Conservation (phyloP, 2,797 vertebrate species). For the Margarornis squamiger region DNA sequence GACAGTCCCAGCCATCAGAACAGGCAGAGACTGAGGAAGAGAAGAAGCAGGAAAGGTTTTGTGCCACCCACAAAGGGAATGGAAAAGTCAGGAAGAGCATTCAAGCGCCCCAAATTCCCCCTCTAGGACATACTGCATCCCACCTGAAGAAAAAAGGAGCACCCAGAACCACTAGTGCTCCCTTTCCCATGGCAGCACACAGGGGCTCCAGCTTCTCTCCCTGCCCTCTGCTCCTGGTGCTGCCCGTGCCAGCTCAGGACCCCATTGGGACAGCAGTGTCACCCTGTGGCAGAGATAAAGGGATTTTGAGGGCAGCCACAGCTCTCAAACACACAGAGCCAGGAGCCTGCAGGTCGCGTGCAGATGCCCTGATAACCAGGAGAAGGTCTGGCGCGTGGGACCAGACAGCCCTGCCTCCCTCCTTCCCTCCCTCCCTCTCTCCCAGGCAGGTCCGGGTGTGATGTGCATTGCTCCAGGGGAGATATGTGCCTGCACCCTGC, state of each 20-base stretch:
- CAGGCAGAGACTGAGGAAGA: accelerated
- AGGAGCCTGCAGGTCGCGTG: neutral
- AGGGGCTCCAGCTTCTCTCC: neutral
- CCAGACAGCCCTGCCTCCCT: neutral
- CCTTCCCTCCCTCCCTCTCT: neutral
- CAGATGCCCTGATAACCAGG: neutral
- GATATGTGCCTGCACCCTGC: neutral
- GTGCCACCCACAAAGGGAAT: neutral
- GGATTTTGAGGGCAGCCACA: neutral
- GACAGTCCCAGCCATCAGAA: neutral
- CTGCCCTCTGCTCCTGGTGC: neutral
- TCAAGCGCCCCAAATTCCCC: neutral
- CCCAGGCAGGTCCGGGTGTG: neutral
- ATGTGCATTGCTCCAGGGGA: neutral
- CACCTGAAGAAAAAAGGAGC: neutral
- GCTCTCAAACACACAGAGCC: neutral
- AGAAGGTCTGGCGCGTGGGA: neutral
- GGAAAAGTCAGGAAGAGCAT: neutral
- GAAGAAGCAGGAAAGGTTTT: neutral
- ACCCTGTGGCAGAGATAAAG: too few species aligned
- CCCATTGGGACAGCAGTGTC: neutral
- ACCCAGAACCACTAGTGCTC: accelerated
- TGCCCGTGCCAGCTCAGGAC: neutral
- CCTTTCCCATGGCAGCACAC: neutral
- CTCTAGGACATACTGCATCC: neutral